A percentile compares a stretch with the other conserved stretches of the same genome.
phyloP scores from a whole-genome alignment of 92 coral and sea anemone genomes.

The Siderastrea radians region DNA sequence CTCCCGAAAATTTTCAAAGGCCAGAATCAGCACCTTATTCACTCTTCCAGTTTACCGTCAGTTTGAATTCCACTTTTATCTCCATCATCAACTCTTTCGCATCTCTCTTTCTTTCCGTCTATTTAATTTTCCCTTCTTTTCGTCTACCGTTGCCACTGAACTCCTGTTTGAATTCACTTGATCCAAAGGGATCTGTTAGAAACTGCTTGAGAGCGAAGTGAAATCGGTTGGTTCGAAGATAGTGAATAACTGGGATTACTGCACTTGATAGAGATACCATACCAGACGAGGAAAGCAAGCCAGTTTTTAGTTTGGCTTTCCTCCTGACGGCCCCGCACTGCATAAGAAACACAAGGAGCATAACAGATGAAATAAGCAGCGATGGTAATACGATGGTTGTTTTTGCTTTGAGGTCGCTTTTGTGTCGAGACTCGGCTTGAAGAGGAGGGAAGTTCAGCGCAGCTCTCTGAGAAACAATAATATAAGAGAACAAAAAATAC shows the following conservation, averaged over 20 bases:
- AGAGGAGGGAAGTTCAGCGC: background rate
- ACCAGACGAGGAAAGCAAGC: background rate
- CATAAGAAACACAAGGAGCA: background rate
- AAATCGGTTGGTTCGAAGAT: no score
- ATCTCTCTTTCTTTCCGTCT: background rate
- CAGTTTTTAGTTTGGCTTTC: background rate
- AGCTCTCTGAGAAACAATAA: background rate
- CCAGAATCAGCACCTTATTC: background rate
- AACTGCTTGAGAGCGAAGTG: constrained; percentile 3
- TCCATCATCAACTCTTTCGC: no score
- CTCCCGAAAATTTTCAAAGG: background rate
- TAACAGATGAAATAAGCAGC: background rate
- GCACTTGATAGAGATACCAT: background rate
- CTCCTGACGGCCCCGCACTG: background rate
- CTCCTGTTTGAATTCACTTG: constrained; percentile 13
- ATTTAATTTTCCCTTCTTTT: background rate
- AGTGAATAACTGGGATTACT: no score
- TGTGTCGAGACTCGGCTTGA: background rate
- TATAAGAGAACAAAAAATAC: no score
- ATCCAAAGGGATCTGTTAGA: background rate
- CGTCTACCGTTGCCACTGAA: background rate
- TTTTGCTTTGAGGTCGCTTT: background rate
- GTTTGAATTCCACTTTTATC: background rate
- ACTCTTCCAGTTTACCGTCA: background rate
- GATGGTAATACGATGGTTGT: background rate